These are phyloP conservation scores for Eilema sororculum DNA, from an alignment of 2,888 invertebrate genomes.

Conservation along the genomic window DNA sequence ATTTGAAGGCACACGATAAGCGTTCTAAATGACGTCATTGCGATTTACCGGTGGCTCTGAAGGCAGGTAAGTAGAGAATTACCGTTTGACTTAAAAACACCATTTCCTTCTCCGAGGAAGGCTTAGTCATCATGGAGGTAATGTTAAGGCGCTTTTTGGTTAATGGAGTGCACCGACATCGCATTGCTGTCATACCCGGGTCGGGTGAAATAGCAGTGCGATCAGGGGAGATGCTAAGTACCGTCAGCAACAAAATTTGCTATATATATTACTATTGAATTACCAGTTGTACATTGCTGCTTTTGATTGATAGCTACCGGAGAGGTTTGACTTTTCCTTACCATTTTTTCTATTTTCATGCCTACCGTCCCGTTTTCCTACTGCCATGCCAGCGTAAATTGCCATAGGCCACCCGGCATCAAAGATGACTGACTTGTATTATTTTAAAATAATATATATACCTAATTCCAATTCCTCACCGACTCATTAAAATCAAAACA, in stretches of 20 bases:
- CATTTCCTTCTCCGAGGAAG: slow-evolving; percentile 4
- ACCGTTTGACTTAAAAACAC: slow-evolving; percentile 14
- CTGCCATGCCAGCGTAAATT: background rate
- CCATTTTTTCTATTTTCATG: too few relatives aligned
- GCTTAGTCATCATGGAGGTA: slow-evolving; percentile 15
- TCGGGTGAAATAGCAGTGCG: background rate
- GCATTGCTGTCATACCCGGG: background rate
- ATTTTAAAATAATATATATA: background rate
- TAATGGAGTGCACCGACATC: slow-evolving; percentile 16
- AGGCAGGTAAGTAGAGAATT: slow-evolving; percentile 4
- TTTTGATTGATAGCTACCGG: too few relatives aligned
- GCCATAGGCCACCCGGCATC: background rate
- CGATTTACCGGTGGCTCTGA: background rate
- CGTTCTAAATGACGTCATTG: slow-evolving; percentile 14
- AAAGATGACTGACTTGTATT: background rate
- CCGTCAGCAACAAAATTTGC: background rate
- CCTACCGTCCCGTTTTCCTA: too few relatives aligned
- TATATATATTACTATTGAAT: too few relatives aligned
- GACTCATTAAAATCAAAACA: background rate
- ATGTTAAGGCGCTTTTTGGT: slow-evolving; percentile 10
- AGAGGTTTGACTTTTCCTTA: too few relatives aligned
- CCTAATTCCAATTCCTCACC: background rate
- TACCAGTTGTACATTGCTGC: too few relatives aligned
- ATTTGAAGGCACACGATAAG: background rate
- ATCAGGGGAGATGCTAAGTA: background rate